A percentile compares a stretch with the other conserved stretches of the same genome.
Evolutionary conservation across 2,888 invertebrate species (phyloP).

Genomic region (Protonemura montana): DNA sequence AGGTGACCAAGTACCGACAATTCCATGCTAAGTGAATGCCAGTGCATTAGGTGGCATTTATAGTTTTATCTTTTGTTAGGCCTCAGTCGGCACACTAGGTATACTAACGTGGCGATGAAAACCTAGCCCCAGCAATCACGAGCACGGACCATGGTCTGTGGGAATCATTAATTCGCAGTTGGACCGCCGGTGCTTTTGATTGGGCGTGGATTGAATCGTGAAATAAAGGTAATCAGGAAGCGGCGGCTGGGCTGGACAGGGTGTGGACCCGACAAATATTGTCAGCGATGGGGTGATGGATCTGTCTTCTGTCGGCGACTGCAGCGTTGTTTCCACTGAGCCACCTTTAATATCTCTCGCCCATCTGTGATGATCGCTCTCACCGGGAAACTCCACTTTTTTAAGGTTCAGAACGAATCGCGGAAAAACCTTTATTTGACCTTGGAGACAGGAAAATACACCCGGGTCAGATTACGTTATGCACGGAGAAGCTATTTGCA

Average conservation of each 20-base stretch:
- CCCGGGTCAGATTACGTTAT: no score
- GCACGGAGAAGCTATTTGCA: no score
- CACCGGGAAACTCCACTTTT: background rate
- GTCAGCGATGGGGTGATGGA: background rate
- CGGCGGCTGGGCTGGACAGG: conserved; percentile 1
- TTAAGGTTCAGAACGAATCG: background rate
- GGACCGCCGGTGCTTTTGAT: background rate
- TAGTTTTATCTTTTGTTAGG: background rate
- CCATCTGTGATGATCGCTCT: background rate
- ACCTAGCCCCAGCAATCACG: background rate
- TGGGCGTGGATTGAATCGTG: background rate
- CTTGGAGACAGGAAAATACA: no score
- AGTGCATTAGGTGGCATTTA: background rate
- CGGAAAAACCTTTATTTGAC: background rate
- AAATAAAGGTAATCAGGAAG: conserved; percentile 7
- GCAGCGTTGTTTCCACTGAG: background rate
- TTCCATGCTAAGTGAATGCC: background rate
- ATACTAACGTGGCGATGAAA: background rate
- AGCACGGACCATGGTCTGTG: background rate
- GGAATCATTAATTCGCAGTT: background rate
- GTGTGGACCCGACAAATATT: background rate
- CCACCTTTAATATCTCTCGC: background rate
- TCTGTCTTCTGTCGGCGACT: background rate
- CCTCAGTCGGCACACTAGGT: background rate
- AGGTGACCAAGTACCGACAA: background rate